Percentiles rank a stretch among this genome's conserved stretches.
These are phyloP conservation scores for Gastrophryne carolinensis DNA, from an alignment of 2,797 vertebrate species.

Conservation along the genomic window DNA sequence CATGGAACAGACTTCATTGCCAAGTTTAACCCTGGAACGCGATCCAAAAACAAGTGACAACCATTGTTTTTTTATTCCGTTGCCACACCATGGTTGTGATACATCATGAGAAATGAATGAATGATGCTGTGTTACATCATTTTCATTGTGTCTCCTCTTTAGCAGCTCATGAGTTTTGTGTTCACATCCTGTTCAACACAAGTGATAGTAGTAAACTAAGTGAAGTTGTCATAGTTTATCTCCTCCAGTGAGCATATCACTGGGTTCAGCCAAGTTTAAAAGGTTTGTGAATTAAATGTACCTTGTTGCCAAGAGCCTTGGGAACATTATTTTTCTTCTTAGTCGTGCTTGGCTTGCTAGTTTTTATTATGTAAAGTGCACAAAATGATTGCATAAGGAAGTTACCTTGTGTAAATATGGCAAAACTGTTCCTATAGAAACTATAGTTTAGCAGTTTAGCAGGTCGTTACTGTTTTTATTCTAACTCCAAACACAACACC, in stretches of 20 bases:
- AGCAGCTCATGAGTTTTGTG: not conserved
- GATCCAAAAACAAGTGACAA: not conserved
- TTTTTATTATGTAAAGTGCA: not conserved
- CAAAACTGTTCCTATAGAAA: not conserved
- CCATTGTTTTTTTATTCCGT: not conserved
- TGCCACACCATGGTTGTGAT: not conserved
- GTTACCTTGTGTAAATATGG: conserved; percentile 2
- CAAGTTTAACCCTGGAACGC: not conserved
- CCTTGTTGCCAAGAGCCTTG: not conserved
- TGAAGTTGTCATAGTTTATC: not conserved
- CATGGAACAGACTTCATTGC: not conserved
- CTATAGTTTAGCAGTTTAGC: not conserved
- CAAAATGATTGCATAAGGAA: conserved; percentile 5
- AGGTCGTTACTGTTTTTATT: no score
- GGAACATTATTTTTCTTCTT: not conserved
- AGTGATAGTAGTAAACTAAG: conserved; percentile 6
- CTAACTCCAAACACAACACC: no score
- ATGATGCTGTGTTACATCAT: not conserved
- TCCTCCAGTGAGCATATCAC: not conserved
- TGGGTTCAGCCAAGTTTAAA: not conserved
- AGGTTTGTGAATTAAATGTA: not conserved
- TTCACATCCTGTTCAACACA: conserved; percentile 10
- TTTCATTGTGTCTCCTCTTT: not conserved
- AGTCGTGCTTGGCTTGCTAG: not conserved
- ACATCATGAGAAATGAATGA: no score